Evolutionary conservation across 2,113 vertebrate species (phyloP).

Genomic region (Hirundichthys speculiger): DNA sequence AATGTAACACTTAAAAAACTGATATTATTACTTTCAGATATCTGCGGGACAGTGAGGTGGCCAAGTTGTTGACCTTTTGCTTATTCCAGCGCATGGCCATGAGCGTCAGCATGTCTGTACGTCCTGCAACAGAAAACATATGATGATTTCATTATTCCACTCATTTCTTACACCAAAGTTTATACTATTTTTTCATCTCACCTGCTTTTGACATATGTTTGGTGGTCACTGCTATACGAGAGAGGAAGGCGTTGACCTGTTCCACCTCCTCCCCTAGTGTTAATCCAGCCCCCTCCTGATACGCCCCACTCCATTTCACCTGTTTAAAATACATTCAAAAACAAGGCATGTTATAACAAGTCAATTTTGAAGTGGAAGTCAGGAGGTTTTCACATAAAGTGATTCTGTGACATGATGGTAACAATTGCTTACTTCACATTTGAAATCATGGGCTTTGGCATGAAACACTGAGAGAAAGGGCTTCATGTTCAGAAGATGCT

Average conservation of each 20-base stretch:
- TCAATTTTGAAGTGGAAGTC: too few species aligned
- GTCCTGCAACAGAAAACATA: neutral
- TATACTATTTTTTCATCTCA: too few species aligned
- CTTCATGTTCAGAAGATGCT: too few species aligned
- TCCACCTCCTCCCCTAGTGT: neutral
- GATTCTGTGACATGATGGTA: too few species aligned
- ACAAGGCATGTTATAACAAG: too few species aligned
- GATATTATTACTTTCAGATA: conserved; percentile 1
- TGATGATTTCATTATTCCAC: too few species aligned
- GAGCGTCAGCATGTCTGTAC: conserved; percentile 9
- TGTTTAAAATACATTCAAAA: neutral
- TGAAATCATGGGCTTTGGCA: too few species aligned
- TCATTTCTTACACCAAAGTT: too few species aligned
- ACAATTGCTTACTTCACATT: too few species aligned
- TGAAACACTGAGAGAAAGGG: too few species aligned
- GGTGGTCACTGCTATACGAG: neutral
- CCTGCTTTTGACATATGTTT: conserved; percentile 1
- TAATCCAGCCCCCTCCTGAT: conserved; percentile 1
- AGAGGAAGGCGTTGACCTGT: neutral
- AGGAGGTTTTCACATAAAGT: too few species aligned
- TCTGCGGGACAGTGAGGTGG: neutral
- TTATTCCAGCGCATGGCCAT: conserved; percentile 1
- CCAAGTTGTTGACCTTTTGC: neutral
- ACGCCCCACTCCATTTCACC: conserved; percentile 6
- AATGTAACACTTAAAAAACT: neutral